A percentile compares a stretch with the other conserved stretches of the same genome.
Conservation (phyloP, 35 echinoderm and acorn worm genomes). For the Holothuria glaberrima region DNA sequence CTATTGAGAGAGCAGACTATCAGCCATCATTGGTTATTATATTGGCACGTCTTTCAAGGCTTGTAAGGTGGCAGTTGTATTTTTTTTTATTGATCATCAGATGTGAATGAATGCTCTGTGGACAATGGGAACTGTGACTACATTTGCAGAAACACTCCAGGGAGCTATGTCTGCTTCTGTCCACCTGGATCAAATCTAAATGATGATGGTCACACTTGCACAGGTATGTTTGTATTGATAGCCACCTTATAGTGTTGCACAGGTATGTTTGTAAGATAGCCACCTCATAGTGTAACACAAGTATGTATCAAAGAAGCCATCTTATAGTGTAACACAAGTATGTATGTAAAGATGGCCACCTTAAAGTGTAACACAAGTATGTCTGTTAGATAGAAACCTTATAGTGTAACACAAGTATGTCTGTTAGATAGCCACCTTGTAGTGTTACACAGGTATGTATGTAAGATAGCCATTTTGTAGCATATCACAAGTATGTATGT, state of each 20-base stretch:
- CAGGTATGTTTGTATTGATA: slow-evolving; percentile 54
- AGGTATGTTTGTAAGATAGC: no score
- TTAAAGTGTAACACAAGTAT: no score
- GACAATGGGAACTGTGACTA: slow-evolving; percentile 85
- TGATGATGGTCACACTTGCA: slow-evolving; percentile 76
- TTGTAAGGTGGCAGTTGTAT: neutral
- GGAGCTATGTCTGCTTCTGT: slow-evolving; percentile 93
- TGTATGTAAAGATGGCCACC: no score
- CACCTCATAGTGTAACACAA: no score
- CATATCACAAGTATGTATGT: slow-evolving; percentile 70
- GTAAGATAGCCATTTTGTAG: no score
- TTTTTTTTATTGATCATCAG: slow-evolving; percentile 45
- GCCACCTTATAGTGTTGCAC: no score
- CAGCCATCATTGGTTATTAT: neutral
- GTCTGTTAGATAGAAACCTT: no score
- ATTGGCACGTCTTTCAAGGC: neutral
- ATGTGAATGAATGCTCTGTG: slow-evolving; percentile 77
- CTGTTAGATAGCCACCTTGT: no score
- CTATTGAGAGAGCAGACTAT: neutral
- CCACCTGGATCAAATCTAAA: slow-evolving; percentile 75
- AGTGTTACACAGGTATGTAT: no score
- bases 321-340: no score
- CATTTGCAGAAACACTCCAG: slow-evolving; percentile 81
- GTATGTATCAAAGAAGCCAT: no score
- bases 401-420: no score